Evolutionary conservation across 2,113 vertebrate species (phyloP).

Genomic region (Pheucticus melanocephalus): DNA sequence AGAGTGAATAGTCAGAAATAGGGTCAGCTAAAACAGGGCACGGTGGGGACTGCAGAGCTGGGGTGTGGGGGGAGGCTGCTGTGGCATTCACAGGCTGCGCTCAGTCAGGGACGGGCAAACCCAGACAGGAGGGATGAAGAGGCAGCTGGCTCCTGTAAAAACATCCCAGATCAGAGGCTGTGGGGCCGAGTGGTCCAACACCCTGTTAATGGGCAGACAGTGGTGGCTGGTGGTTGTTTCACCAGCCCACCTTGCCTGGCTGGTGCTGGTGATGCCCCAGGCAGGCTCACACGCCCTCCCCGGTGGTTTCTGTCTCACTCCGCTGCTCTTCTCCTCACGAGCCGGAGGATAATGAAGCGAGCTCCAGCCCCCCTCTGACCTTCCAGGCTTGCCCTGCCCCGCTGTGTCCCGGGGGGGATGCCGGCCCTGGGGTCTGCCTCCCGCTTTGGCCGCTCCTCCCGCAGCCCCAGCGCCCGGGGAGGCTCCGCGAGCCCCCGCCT

Average conservation of each 20-base stretch:
- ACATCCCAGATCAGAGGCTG: not conserved
- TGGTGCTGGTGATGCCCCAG: not conserved
- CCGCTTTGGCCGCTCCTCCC: not conserved
- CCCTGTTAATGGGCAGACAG: not conserved
- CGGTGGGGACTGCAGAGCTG: fast-evolving
- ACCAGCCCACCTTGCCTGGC: not conserved
- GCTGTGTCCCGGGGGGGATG: fast-evolving
- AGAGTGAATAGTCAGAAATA: not conserved
- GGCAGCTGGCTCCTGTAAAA: not conserved
- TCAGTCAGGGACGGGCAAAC: fast-evolving
- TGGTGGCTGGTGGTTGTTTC: not conserved
- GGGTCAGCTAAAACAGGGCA: fast-evolving
- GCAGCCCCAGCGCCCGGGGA: fast-evolving
- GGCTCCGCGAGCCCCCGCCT: not conserved
- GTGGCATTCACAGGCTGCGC: too few relatives aligned
- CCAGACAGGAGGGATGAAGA: not conserved
- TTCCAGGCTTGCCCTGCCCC: not conserved
- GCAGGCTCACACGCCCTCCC: not conserved
- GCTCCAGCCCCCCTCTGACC: not conserved
- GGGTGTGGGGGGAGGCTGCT: not conserved
- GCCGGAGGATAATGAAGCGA: not conserved
- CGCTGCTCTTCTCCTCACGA: not conserved
- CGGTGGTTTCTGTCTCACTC: fast-evolving
- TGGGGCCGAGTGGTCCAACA: not conserved
- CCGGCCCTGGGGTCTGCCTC: not conserved